Percentiles rank a stretch among this genome's conserved stretches.
phyloP scores from a whole-genome alignment of 1,140 invertebrate species.

The Drosophila funebris region DNA sequence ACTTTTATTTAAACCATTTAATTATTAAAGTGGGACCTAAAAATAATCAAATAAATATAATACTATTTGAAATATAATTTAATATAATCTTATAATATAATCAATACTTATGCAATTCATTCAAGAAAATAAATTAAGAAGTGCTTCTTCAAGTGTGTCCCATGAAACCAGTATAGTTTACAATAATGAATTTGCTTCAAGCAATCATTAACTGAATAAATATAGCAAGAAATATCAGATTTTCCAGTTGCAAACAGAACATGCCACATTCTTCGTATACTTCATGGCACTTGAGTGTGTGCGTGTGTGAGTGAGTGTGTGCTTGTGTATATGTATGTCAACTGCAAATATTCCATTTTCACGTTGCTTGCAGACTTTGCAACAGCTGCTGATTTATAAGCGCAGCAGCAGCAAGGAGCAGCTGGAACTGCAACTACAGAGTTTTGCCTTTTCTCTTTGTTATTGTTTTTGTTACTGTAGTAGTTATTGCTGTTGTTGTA shows the following conservation, averaged over 20 bases:
- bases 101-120: too few relatives aligned
- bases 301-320: neutral
- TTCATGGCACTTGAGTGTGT: neutral
- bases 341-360: constrained; percentile 21
- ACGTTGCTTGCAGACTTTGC: constrained; percentile 13
- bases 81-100: too few relatives aligned
- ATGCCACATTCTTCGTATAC: neutral
- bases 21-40: too few relatives aligned
- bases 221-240: neutral
- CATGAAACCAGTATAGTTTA: neutral
- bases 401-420: neutral
- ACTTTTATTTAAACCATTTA: too few relatives aligned
- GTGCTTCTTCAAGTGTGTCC: neutral
- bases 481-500: constrained; percentile 36
- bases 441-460: constrained; percentile 1
- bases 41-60: too few relatives aligned
- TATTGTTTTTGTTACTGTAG: constrained; percentile 9
- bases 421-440: neutral
- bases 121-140: neutral
- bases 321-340: neutral
- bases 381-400: constrained; percentile 39
- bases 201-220: constrained; percentile 9
- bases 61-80: too few relatives aligned
- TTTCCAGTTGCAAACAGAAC: constrained; percentile 1
- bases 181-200: neutral